Conservation (phyloP, 2,113 vertebrate species). For the Alectura lathami region DNA sequence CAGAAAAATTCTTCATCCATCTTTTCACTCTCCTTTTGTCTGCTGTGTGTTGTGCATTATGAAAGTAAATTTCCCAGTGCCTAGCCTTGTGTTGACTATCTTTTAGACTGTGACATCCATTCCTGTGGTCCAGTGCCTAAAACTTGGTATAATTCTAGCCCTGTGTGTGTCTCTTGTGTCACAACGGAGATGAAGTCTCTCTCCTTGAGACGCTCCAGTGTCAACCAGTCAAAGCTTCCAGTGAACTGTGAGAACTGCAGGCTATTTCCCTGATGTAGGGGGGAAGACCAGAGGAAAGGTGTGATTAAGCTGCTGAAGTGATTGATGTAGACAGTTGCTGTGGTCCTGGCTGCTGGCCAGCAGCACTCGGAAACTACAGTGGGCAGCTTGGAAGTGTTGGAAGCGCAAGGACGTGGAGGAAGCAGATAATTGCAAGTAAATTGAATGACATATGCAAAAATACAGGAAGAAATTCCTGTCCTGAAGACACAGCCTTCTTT, state of each 20-base stretch:
- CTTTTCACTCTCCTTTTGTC: not conserved
- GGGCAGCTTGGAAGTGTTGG: not conserved
- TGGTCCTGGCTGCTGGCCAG: not conserved
- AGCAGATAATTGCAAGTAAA: constrained; percentile 2
- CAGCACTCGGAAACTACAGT: not conserved
- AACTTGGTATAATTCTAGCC: not conserved
- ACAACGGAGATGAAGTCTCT: not conserved
- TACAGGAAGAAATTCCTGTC: not conserved
- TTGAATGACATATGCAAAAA: not conserved
- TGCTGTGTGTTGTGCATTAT: not conserved
- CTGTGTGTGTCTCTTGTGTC: not conserved
- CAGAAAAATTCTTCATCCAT: not conserved
- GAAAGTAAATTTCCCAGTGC: not conserved
- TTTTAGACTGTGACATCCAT: not conserved
- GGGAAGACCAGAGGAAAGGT: not conserved
- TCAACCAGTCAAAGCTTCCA: not conserved
- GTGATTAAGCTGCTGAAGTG: constrained; percentile 28
- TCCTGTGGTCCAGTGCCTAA: not conserved
- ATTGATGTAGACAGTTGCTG: constrained; percentile 25
- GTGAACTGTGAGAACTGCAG: not conserved
- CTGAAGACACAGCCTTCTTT: not conserved
- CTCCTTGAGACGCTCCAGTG: not conserved
- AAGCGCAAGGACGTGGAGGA: not conserved
- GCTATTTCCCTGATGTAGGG: not conserved
- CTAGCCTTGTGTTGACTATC: not conserved